phyloP scores from a whole-genome alignment of 2,113 vertebrate genomes.

The Cynopterus brachyotis region DNA sequence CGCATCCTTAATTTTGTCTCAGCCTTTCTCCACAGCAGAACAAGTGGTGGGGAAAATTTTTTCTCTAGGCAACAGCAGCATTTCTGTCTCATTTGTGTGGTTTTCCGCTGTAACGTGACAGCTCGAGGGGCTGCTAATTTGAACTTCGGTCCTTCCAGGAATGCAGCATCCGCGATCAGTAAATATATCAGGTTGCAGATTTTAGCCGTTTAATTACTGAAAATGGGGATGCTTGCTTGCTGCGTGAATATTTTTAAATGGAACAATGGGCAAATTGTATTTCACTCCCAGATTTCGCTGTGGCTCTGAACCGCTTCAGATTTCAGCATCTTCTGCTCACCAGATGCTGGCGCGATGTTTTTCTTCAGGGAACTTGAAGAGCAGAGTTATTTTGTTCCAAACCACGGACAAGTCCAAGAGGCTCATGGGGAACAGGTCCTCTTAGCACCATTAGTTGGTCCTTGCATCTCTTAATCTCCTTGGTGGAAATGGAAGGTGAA shows the following conservation, averaged over 20 bases:
- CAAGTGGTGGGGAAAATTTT: constrained; percentile 41
- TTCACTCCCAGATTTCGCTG: constrained; percentile 25
- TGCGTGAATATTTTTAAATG: constrained; percentile 35
- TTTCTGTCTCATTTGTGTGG: constrained; percentile 54
- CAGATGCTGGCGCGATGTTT: background rate
- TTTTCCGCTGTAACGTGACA: background rate
- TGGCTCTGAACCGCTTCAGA: background rate
- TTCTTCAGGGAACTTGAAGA: background rate
- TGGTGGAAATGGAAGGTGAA: background rate
- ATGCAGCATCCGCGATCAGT: background rate
- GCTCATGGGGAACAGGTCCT: background rate
- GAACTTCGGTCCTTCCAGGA: constrained; percentile 44
- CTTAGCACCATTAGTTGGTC: background rate
- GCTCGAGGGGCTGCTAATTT: background rate
- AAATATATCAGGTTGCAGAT: constrained; percentile 20
- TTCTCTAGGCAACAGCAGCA: constrained; percentile 48
- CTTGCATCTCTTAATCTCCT: background rate
- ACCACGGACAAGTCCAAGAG: background rate
- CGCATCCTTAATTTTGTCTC: constrained; percentile 52
- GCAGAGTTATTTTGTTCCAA: background rate
- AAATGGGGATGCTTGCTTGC: constrained; percentile 35
- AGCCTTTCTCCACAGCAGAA: background rate
- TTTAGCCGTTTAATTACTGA: constrained; percentile 55
- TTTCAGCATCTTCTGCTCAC: background rate
- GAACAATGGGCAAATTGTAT: background rate